Percentiles rank a stretch among this genome's conserved stretches.
These are phyloP conservation scores for Hermodice carunculata DNA, from an alignment of 2,888 invertebrate genomes.

Conservation along the genomic window DNA sequence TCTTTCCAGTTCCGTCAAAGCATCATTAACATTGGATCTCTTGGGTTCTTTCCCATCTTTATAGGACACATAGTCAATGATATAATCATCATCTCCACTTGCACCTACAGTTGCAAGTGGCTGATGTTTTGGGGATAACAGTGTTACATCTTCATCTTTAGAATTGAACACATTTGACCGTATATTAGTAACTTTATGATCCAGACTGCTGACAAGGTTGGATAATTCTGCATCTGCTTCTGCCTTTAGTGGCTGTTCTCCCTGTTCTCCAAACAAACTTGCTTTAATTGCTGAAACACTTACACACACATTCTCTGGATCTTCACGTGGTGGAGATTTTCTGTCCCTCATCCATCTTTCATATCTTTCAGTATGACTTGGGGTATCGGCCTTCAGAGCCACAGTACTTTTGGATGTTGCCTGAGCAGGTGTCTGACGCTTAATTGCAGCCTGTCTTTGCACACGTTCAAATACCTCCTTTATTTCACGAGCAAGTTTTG, in stretches of 20 bases:
- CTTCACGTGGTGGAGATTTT: too few relatives aligned
- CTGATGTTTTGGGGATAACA: background rate
- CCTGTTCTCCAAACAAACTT: constrained; percentile 29
- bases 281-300: constrained; percentile 27
- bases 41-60: constrained; percentile 47
- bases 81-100: constrained; percentile 24
- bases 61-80: constrained; percentile 35
- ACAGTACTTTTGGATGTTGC: too few relatives aligned
- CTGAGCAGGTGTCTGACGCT: too few relatives aligned
- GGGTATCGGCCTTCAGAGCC: too few relatives aligned
- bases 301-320: too few relatives aligned
- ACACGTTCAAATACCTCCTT: too few relatives aligned
- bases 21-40: constrained; percentile 58
- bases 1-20: constrained; percentile 59
- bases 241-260: constrained; percentile 1
- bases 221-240: background rate
- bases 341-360: too few relatives aligned
- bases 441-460: too few relatives aligned
- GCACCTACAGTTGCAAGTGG: constrained; percentile 1
- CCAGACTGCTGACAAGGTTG: background rate
- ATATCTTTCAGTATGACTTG: too few relatives aligned
- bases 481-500: too few relatives aligned
- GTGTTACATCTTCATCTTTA: constrained; percentile 5
- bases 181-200: constrained; percentile 13
- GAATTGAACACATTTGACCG: constrained; percentile 14